Evolutionary conservation across 2,888 invertebrate genomes (phyloP).

Genomic region (Calephelis perditalis): DNA sequence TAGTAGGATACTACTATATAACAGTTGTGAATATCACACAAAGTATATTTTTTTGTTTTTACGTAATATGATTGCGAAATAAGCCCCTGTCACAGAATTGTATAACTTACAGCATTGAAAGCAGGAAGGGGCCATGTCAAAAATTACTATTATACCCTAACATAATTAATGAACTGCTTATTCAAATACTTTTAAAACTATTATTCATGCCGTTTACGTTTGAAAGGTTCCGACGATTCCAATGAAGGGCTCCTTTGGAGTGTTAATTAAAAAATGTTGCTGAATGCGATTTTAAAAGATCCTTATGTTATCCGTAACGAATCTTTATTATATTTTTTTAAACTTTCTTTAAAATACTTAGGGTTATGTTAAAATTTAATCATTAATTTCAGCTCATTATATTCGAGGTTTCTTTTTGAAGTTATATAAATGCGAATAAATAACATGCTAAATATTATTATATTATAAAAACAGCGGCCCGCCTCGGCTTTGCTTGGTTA

Average conservation of each 20-base stretch:
- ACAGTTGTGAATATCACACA: too few species aligned
- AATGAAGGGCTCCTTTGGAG: constrained; percentile 59
- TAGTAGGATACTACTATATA: too few species aligned
- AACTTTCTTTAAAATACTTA: constrained; percentile 4
- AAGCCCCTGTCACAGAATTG: constrained; percentile 49
- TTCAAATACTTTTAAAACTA: constrained; percentile 78
- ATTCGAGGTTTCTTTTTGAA: too few species aligned
- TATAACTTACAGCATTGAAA: constrained; percentile 66
- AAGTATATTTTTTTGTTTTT: constrained; percentile 16
- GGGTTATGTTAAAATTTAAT: not conserved
- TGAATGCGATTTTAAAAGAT: constrained; percentile 64
- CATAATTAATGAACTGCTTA: constrained; percentile 77
- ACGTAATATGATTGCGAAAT: constrained; percentile 33
- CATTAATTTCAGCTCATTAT: too few species aligned
- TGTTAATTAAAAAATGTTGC: constrained; percentile 65
- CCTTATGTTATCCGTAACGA: constrained; percentile 37
- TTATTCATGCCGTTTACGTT: constrained; percentile 77
- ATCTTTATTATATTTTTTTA: constrained; percentile 28
- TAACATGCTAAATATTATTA: too few species aligned
- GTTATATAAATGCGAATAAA: too few species aligned
- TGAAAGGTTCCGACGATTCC: constrained; percentile 69
- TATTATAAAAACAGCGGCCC: too few species aligned
- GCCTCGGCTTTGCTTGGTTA: too few species aligned
- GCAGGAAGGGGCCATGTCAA: constrained; percentile 77
- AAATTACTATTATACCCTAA: constrained; percentile 71